Evolutionary conservation across 2,113 vertebrate species (phyloP).

Genomic region (Corythaeola cristata): DNA sequence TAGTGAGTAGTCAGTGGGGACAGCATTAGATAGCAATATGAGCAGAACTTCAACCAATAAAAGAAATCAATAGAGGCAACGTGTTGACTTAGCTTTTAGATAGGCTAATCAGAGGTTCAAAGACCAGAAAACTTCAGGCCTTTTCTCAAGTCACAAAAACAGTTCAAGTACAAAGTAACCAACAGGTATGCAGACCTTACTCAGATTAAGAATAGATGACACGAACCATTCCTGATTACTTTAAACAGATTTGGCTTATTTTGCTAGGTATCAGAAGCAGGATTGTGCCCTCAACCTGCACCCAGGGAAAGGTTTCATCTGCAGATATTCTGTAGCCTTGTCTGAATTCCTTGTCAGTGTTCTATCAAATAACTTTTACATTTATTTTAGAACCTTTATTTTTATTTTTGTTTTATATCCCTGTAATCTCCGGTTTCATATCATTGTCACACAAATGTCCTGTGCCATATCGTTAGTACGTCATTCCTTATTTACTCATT

Average conservation of each 20-base stretch:
- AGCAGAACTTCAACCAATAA: neutral
- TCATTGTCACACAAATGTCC: neutral
- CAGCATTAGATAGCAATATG: neutral
- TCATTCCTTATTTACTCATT: neutral
- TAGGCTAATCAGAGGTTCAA: neutral
- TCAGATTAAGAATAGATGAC: neutral
- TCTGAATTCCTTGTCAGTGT: neutral
- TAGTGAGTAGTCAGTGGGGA: neutral
- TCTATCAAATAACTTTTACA: neutral
- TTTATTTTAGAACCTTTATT: neutral
- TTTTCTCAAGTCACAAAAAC: neutral
- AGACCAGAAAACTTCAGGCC: neutral
- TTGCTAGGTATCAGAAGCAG: neutral
- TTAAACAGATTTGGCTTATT: fast-evolving
- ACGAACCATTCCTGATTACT: neutral
- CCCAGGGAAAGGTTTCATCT: neutral
- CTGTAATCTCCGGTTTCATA: neutral
- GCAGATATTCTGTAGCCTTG: neutral
- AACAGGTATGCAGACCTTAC: neutral
- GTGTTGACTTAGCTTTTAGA: neutral
- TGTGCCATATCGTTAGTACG: fast-evolving
- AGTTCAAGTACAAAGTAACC: neutral
- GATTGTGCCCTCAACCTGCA: neutral
- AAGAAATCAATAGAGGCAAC: neutral
- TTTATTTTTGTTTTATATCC: neutral